phyloP scores from a whole-genome alignment of 1,140 invertebrate species.

The Belonocnema kinseyi region DNA sequence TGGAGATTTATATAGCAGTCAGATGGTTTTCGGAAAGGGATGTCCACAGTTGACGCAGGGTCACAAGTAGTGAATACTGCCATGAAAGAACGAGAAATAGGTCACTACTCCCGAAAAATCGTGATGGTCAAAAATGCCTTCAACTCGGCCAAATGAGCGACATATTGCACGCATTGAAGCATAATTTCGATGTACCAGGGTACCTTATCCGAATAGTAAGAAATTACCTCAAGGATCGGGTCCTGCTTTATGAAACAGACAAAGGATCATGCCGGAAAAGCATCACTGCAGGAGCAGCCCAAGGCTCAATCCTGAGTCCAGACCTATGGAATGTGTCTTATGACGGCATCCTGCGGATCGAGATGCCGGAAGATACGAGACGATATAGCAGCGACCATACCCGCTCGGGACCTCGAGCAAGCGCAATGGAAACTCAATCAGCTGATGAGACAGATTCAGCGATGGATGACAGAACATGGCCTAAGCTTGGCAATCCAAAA shows the following conservation, averaged over 20 bases:
- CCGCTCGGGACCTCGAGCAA: slow-evolving; percentile 34
- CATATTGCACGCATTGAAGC: background rate
- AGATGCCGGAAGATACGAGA: slow-evolving; percentile 50
- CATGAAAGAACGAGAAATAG: background rate
- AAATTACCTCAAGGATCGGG: slow-evolving; percentile 44
- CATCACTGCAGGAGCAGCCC: too few species aligned
- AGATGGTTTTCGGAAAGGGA: slow-evolving; percentile 57
- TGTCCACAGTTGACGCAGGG: slow-evolving; percentile 64
- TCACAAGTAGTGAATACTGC: slow-evolving; percentile 32
- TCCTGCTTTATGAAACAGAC: too few species aligned
- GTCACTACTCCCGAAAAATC: slow-evolving; percentile 25
- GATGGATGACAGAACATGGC: slow-evolving; percentile 46
- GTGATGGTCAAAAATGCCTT: too few species aligned
- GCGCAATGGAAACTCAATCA: slow-evolving; percentile 35
- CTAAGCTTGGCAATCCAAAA: slow-evolving; percentile 48
- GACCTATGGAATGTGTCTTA: too few species aligned
- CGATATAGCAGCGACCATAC: slow-evolving; percentile 53
- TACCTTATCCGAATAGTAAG: slow-evolving; percentile 43
- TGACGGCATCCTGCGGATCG: too few species aligned
- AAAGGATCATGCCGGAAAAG: too few species aligned
- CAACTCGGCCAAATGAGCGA: too few species aligned
- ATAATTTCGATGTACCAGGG: background rate
- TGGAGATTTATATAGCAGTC: slow-evolving; percentile 49
- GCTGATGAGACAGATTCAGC: too few species aligned
- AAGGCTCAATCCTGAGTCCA: too few species aligned